A percentile compares a stretch with the other conserved stretches of the same genome.
Conservation (phyloP, 2,797 vertebrate species). For the Lateolabrax maculatus region DNA sequence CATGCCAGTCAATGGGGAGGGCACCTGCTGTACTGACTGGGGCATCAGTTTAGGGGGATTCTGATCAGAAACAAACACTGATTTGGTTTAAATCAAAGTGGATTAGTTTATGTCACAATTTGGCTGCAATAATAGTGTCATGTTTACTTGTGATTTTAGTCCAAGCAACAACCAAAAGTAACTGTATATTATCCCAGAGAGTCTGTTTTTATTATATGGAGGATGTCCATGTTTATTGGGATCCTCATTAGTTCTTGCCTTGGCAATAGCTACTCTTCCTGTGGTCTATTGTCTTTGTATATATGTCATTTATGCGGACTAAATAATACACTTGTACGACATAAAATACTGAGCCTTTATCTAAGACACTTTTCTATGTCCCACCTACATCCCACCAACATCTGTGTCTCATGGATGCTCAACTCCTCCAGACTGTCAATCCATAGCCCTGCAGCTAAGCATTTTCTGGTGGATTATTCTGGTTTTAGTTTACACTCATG, state of each 20-base stretch:
- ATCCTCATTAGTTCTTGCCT: background rate
- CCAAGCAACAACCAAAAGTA: background rate
- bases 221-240: background rate
- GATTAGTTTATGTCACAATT: conserved; percentile 10
- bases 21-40: conserved; percentile 68
- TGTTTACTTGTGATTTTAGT: background rate
- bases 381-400: conserved; percentile 33
- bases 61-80: conserved; percentile 36
- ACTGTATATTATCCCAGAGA: background rate
- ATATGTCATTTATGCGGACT: conserved; percentile 4
- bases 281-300: background rate
- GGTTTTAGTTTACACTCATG: conserved; percentile 32
- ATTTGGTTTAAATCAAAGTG: conserved; percentile 33
- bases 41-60: conserved; percentile 24
- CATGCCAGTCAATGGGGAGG: conserved; percentile 73
- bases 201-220: background rate
- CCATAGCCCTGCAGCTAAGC: conserved; percentile 40
- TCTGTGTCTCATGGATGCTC: conserved; percentile 37
- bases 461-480: conserved; percentile 56
- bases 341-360: conserved; percentile 15
- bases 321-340: background rate
- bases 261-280: background rate
- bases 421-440: conserved; percentile 53
- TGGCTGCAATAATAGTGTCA: background rate
- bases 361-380: conserved; percentile 10